Conservation (phyloP, 2,888 invertebrate species). For the Hipparchia sbordonii region DNA sequence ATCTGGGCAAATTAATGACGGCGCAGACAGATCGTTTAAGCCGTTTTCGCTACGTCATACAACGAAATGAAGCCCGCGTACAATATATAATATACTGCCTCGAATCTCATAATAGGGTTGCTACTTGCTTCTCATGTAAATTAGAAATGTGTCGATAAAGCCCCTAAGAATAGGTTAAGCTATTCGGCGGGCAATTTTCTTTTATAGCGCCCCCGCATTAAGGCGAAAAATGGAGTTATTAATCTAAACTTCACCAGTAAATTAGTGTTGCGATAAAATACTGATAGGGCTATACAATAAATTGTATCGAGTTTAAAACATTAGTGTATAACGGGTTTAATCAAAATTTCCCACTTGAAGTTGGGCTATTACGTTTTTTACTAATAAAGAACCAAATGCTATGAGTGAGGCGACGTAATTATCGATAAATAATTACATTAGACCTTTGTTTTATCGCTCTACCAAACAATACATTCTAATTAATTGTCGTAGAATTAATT, state of each 20-base stretch:
- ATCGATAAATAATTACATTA: slow-evolving; percentile 26
- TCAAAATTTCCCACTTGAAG: slow-evolving; percentile 26
- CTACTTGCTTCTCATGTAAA: slow-evolving; percentile 40
- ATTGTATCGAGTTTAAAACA: slow-evolving; percentile 51
- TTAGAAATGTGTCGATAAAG: slow-evolving; percentile 40
- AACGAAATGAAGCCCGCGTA: slow-evolving; percentile 59
- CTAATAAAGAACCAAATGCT: slow-evolving; percentile 11
- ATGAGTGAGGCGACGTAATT: slow-evolving; percentile 23
- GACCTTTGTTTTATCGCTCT: slow-evolving; percentile 35
- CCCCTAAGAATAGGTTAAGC: slow-evolving; percentile 23
- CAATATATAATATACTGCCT: slow-evolving; percentile 45
- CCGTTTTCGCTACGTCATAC: slow-evolving; percentile 70
- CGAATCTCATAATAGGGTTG: slow-evolving; percentile 45
- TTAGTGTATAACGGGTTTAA: slow-evolving; percentile 42
- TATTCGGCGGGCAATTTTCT: slow-evolving; percentile 33
- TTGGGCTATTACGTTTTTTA: slow-evolving; percentile 20
- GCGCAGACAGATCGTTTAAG: slow-evolving; percentile 77
- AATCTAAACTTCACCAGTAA: slow-evolving; percentile 61
- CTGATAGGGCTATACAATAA: slow-evolving; percentile 58
- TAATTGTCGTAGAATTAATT: slow-evolving; percentile 30
- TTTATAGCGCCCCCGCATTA: slow-evolving; percentile 28
- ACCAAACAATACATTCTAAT: slow-evolving; percentile 25
- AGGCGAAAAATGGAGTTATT: slow-evolving; percentile 52
- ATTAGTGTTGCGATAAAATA: slow-evolving; percentile 63
- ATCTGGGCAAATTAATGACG: slow-evolving; percentile 77